Conservation (phyloP, 2,113 vertebrate genomes). For the Garra rufa region DNA sequence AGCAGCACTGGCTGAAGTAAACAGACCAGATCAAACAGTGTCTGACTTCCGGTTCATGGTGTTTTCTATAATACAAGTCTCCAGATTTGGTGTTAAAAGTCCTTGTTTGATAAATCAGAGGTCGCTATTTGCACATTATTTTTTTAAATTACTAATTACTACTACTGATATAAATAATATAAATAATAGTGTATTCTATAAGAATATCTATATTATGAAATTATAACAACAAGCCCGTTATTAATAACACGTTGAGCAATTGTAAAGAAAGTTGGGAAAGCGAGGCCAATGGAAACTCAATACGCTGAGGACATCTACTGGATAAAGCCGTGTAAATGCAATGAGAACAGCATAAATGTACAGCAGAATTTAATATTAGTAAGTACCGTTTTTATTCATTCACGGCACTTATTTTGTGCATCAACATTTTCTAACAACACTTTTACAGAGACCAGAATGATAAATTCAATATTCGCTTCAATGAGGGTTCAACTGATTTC, state of each 20-base stretch:
- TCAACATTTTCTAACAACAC: background rate
- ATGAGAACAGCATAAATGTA: background rate
- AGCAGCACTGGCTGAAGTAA: background rate
- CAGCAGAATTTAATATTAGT: background rate
- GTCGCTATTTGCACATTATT: background rate
- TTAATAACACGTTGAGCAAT: background rate
- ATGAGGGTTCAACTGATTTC: no score
- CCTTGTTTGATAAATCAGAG: background rate
- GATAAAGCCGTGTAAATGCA: background rate
- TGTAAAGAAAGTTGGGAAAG: background rate
- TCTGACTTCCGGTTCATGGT: background rate
- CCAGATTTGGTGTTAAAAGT: background rate
- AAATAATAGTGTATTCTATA: background rate
- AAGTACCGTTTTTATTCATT: background rate
- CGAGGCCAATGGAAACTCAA: background rate
- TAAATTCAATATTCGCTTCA: background rate
- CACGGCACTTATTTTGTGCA: background rate
- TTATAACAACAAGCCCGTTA: background rate
- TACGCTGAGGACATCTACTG: constrained; percentile 1
- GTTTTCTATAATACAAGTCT: constrained; percentile 20
- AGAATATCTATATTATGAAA: background rate
- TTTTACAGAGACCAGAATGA: background rate
- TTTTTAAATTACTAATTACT: background rate
- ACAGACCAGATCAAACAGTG: background rate
- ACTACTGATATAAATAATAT: background rate